Percentiles rank a stretch among this genome's conserved stretches.
These are phyloP conservation scores for Periophthalmodon schlosseri DNA, from an alignment of 2,113 vertebrate genomes.

Conservation along the genomic window DNA sequence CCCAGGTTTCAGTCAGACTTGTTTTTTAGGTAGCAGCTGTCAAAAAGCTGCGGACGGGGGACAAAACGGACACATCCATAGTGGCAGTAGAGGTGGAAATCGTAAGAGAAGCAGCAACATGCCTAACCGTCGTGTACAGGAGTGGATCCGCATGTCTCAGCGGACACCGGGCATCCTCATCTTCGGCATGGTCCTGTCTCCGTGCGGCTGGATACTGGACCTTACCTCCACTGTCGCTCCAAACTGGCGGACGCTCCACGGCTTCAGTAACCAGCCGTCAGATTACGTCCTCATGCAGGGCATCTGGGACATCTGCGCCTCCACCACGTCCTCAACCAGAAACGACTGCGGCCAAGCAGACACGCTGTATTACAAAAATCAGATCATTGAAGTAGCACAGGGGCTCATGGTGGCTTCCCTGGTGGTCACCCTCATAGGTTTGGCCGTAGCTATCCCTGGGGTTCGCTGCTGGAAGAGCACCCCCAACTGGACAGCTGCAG, in stretches of 20 bases:
- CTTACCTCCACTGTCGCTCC: constrained; percentile 85
- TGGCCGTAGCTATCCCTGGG: constrained; percentile 82
- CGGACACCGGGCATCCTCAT: constrained; percentile 86
- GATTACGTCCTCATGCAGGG: constrained; percentile 78
- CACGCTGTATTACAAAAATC: constrained; percentile 72
- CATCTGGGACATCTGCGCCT: constrained; percentile 87
- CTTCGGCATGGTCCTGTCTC: constrained; percentile 88
- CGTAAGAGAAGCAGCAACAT: constrained; percentile 28
- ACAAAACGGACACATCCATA: not conserved
- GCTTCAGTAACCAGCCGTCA: constrained; percentile 36
- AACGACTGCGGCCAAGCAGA: constrained; percentile 61
- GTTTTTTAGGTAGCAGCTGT: constrained; percentile 45
- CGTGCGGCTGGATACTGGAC: constrained; percentile 86
- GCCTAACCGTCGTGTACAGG: constrained; percentile 29
- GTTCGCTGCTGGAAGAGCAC: constrained; percentile 86
- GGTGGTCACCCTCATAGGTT: constrained; percentile 75
- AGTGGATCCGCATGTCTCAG: constrained; percentile 67
- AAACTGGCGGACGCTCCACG: constrained; percentile 81
- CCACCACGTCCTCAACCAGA: constrained; percentile 43
- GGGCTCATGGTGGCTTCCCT: constrained; percentile 85
- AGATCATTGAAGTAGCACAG: constrained; percentile 75
- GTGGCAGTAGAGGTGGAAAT: not conserved
- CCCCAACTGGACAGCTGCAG: constrained; percentile 76
- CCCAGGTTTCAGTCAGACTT: constrained; percentile 58
- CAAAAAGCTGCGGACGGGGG: constrained; percentile 2